Conservation (phyloP, 2,888 invertebrate species). For the Protonemura montana region DNA sequence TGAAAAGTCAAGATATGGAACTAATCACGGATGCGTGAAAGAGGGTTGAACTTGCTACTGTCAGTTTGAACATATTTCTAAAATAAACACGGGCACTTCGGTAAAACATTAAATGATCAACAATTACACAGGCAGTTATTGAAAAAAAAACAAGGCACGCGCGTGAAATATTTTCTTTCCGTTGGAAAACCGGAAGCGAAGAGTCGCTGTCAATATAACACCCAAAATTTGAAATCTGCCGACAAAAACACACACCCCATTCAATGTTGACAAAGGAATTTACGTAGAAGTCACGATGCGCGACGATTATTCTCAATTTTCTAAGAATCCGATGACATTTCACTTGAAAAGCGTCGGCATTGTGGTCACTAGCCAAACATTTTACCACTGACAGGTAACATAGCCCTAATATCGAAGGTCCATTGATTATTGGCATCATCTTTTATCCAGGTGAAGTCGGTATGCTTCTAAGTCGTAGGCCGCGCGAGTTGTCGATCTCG, state of each 20-base stretch:
- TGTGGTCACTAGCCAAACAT: not conserved
- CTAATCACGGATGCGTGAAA: not conserved
- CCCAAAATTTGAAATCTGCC: not conserved
- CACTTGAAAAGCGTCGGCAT: not conserved
- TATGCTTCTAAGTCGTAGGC: not conserved
- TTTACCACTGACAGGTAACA: not conserved
- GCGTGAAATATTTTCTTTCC: not conserved
- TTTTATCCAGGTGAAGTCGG: conserved; percentile 5
- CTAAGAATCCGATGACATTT: conserved; percentile 12
- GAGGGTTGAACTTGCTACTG: not conserved
- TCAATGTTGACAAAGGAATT: not conserved
- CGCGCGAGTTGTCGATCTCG: not conserved
- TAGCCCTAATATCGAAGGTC: not conserved
- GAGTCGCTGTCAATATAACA: not conserved
- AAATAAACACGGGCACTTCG: not conserved
- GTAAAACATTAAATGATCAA: not conserved
- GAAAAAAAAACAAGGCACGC: not conserved
- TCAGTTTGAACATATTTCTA: not conserved
- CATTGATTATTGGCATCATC: not conserved
- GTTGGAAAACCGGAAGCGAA: not conserved
- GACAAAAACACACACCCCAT: not conserved
- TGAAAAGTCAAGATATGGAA: conserved; percentile 12
- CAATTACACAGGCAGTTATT: too few relatives aligned
- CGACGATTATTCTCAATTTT: not conserved
- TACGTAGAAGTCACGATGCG: not conserved